phyloP scores from a whole-genome alignment of 2,113 vertebrate species.

The Lutjanus erythropterus region DNA sequence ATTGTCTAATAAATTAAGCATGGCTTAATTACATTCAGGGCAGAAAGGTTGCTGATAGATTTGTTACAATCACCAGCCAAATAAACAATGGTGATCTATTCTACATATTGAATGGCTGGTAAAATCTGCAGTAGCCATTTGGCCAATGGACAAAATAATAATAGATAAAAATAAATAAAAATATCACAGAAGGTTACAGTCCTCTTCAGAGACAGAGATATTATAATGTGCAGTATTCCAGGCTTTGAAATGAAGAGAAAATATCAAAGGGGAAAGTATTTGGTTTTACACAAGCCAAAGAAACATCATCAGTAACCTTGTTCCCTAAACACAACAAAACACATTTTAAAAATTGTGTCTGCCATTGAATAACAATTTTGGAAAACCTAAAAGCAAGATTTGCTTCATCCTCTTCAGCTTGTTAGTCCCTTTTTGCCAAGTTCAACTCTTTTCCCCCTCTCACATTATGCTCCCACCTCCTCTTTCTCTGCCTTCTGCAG shows the following conservation, averaged over 20 bases:
- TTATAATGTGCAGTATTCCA: background rate
- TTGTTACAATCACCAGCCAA: too few species aligned
- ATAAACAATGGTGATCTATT: too few species aligned
- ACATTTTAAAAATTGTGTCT: background rate
- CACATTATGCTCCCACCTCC: conserved; percentile 87
- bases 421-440: background rate
- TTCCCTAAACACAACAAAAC: background rate
- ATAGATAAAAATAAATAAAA: too few species aligned
- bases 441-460: background rate
- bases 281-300: background rate
- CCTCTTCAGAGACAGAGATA: background rate
- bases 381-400: background rate
- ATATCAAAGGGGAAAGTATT: background rate
- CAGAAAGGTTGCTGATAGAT: too few species aligned
- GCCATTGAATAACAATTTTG: background rate
- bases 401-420: background rate
- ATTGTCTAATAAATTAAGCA: background rate
- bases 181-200: background rate
- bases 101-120: too few species aligned
- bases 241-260: background rate
- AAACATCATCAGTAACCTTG: background rate
- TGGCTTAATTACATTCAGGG: background rate
- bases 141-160: too few species aligned
- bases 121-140: too few species aligned
- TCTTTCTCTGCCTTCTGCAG: conserved; percentile 98